Percentiles rank a stretch among this genome's conserved stretches.
Evolutionary conservation across 2,888 invertebrate genomes (phyloP).

Genomic region (Acanthosoma haemorrhoidale): DNA sequence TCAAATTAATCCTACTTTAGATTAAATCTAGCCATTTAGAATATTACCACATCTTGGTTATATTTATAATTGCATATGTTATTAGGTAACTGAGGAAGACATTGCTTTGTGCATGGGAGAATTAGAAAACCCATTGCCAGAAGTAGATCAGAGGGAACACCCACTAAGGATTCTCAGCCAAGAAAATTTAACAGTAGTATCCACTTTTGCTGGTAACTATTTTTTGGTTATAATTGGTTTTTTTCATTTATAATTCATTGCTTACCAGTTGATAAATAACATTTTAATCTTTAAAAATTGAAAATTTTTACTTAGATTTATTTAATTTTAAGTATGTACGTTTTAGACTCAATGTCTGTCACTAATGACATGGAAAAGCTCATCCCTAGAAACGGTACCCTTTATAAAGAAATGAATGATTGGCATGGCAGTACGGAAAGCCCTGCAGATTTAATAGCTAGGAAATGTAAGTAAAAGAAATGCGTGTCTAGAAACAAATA

Average conservation of each 20-base stretch:
- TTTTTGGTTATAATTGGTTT: background rate
- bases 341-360: slow-evolving; percentile 51
- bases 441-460: slow-evolving; percentile 32
- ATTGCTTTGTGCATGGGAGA: slow-evolving; percentile 79
- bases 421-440: slow-evolving; percentile 30
- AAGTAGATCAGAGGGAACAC: slow-evolving; percentile 75
- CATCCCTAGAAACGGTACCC: slow-evolving; percentile 50
- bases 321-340: background rate
- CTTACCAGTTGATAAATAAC: background rate
- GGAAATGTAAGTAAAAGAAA: slow-evolving; percentile 33
- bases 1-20: too few relatives aligned
- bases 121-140: slow-evolving; percentile 65
- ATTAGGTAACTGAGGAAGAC: slow-evolving; percentile 73
- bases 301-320: background rate
- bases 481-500: too few relatives aligned
- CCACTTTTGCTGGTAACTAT: slow-evolving; percentile 70
- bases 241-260: background rate
- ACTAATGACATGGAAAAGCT: slow-evolving; percentile 62
- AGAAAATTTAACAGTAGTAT: slow-evolving; percentile 84
- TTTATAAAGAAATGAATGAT: slow-evolving; percentile 31
- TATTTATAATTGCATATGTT: background rate
- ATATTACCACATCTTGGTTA: background rate
- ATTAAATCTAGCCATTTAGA: too few relatives aligned
- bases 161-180: slow-evolving; percentile 83
- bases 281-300: background rate